Base-by-base conservation (phyloP, 2,888 invertebrate genomes). In the Buathra laborator region DNA sequence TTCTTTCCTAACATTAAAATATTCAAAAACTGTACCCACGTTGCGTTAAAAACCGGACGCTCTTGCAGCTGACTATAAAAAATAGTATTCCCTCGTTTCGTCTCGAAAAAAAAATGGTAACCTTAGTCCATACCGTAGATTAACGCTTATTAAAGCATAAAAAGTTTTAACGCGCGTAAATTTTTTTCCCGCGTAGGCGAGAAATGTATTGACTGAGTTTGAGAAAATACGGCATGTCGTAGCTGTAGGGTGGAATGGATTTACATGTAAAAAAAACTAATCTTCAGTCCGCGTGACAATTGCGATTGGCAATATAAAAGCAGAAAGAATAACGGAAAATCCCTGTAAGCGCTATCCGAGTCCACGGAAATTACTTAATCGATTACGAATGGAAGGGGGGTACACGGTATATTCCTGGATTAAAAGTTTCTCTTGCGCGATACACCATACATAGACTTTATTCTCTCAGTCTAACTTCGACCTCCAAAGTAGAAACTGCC, bases 351-450 rank as follows among this genome's bases (percentile, higher is more conserved):
- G 12, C 43, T 53, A 16, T 32, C 37, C 43, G 3, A 53, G 56
- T 19, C 12, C 53, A 56, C 53, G 29, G n/a, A 51, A 71, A 71
- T 71, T 71, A 43, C 71, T 37, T 43, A 53, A 6, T 37, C 3
- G 7, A 56, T 37, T 56, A 19, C 12, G 3, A 37, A 53, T 19
- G 37, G 6, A 71, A 53, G n/a, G 4, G 4, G 7, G 43, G 14
- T 48, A 9, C 2, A 3, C 16, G 2, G 16, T 43, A 7, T 10
- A 32, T 9, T 32, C 32, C 10, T 71, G 3, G n/a, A 16, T 43
- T 71, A 10, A 48, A 29, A 48, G 32, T 19, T 32, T 48, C 48
- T 51, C 68, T 68, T 68, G 68, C 70, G 70, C 51, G 70, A 37
- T 70, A 14, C 51, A n/a, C n/a, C 14, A 32, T 14, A 37, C 48